A percentile compares a stretch with the other conserved stretches of the same genome.
These are phyloP conservation scores for Eurypyga helias DNA, from an alignment of 2,113 vertebrate species.

Conservation along the genomic window DNA sequence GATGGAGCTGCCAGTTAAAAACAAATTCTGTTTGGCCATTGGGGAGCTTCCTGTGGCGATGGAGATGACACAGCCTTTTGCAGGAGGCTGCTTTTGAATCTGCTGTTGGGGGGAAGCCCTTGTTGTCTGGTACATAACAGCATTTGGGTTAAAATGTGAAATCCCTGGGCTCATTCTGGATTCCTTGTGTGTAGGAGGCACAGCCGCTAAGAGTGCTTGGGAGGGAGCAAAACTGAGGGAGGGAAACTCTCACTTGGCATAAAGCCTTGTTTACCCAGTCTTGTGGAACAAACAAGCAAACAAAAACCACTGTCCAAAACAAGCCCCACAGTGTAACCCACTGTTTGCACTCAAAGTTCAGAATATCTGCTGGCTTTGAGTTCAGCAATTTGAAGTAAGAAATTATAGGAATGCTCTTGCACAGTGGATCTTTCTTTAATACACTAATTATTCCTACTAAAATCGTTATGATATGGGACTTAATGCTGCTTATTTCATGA, in stretches of 20 bases:
- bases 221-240: neutral
- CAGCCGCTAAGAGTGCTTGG: neutral
- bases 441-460: neutral
- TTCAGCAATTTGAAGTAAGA: neutral
- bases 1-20: conserved; percentile 54
- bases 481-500: neutral
- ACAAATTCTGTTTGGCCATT: conserved; percentile 7
- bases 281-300: conserved; percentile 44
- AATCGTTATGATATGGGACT: neutral
- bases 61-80: conserved; percentile 31
- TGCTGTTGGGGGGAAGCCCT: neutral
- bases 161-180: conserved; percentile 34
- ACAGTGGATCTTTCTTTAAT: neutral
- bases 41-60: neutral
- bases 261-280: conserved; percentile 14
- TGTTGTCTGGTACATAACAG: conserved; percentile 10
- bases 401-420: neutral
- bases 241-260: neutral
- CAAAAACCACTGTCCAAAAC: conserved; percentile 24
- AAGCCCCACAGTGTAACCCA: neutral
- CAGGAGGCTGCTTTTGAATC: conserved; percentile 14
- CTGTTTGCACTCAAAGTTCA: neutral
- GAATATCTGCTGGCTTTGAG: neutral
- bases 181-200: neutral
- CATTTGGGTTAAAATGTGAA: conserved; percentile 35